Base-by-base conservation (phyloP, 1,140 invertebrate species). In the Orchestia grillus region DNA sequence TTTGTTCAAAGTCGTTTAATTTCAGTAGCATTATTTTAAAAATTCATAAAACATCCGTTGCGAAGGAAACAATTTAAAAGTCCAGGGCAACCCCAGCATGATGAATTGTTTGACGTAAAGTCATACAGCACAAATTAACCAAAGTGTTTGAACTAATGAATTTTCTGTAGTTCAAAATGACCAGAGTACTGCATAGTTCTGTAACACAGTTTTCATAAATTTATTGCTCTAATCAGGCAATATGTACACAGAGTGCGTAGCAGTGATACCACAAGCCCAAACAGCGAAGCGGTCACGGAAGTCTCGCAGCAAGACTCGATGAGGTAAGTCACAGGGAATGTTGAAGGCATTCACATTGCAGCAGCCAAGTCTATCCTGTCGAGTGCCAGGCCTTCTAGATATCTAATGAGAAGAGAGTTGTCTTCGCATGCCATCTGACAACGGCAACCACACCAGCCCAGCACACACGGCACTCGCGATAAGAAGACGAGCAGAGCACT, bases 381-480 rank as follows among this genome's bases (percentile, higher is more conserved):
- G 62, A 36, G 62, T 77, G 28, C 36, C 62, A 77, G 28, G 15
- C 15, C 11, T 23, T 8, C 28, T 23, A 77, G 62, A 77, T 77
- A 77, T 77, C 62, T 77, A 77, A 77, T 77, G 62, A 77, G 62
- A 77, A 77, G 62, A 77, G 62, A 77, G 62, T 19, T 77, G 62
- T 77, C 11, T 28, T 77, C 62, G 11, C 62, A 77, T 77, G 11
- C 36, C 62, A 3, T n/a, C 62, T 23, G 11, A 77, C 62, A 77
- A 28, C 62, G 62, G 62, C 62, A 77, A 77, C 62, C 62, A 77
- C 47, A 53, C 62, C 62, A 77, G 11, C 62, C 62, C 62, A 77
- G 62, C 62, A 77, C 62, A 77, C 62, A 77, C 62, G 62, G 62
- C 62, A 77, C 62, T 77, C 62, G 62, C 62, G 62, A 77, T 77